Base-by-base conservation (phyloP, 2,113 vertebrate species). In the Furnarius figulus region DNA sequence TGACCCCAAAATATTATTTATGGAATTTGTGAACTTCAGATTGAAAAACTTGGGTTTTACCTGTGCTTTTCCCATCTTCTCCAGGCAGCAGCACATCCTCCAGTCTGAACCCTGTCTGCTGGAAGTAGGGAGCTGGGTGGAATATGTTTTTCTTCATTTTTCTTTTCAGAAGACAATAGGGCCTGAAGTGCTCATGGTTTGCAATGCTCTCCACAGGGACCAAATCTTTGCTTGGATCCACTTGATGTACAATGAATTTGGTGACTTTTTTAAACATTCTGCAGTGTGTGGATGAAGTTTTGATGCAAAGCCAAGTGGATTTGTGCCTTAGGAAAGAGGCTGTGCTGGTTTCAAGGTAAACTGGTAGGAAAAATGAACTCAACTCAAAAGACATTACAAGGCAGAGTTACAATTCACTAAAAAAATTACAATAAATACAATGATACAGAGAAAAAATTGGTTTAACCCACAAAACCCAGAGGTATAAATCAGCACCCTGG, bases 1-100 rank as follows among this genome's bases (percentile, higher is more conserved):
- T 1, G 9, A 5, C 3, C 28, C 22, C 31, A 42, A 58, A 8
- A 7, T 0, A 31, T 10, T 3, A 19, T 35, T 17, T 19, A 2
- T 37, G 9, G 4, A 10, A 37, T 58, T 58, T 28, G 9, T 23
- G 20, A 65, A 5, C 24, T 27, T 73, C 4, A 14, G 4, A 33
- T 28, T 50, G 52, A 37, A 31, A 16, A 33, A 52, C 44, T 8
- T 44, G 59, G 6, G 8, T 0, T 17, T 82, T 89, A 89, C 86
- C 77, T 89, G 2, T 59, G 33, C 5, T 8, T 81, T 17, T 8
- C 4, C 10, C 33, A 12, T 74, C 50, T 37, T 58, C 14, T 58
- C 37, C 61, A 52, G 68, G 61, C 61, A 39, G 37, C 33, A 89
- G 86, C 77, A 89, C 77, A 67, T 74, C 8, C 2, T 67, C 6